Percentiles rank a stretch among this genome's conserved stretches.
Evolutionary conservation across 2,797 vertebrate species (phyloP).

Genomic region (Carduelis carduelis): DNA sequence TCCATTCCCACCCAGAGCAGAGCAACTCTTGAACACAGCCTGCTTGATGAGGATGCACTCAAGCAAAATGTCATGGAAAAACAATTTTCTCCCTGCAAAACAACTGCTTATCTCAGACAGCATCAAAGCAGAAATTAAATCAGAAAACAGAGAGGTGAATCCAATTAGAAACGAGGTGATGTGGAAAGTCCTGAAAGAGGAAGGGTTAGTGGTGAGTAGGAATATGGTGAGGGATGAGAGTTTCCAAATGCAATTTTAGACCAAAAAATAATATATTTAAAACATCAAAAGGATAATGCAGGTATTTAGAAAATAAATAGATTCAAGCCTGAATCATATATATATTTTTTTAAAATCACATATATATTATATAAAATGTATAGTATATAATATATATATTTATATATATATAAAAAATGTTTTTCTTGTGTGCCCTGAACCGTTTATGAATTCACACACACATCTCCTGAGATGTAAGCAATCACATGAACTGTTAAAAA

Average conservation of each 20-base stretch:
- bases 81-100: neutral
- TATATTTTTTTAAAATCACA: neutral
- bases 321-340: neutral
- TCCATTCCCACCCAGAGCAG: neutral
- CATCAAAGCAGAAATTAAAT: neutral
- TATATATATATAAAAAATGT: neutral
- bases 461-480: neutral
- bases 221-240: neutral
- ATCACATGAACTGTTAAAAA: neutral
- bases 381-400: neutral
- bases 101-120: neutral
- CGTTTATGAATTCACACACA: neutral
- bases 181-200: neutral
- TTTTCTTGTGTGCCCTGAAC: neutral
- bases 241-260: neutral
- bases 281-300: neutral
- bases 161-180: neutral
- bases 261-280: neutral
- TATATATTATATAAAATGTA: neutral
- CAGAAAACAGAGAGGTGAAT: neutral
- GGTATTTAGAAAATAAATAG: neutral
- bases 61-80: neutral
- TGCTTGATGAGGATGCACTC: neutral
- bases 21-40: neutral
- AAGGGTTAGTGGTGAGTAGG: neutral